These are phyloP conservation scores for Drosophila melanocephala DNA, from an alignment of 2,888 invertebrate species.

Conservation along the genomic window DNA sequence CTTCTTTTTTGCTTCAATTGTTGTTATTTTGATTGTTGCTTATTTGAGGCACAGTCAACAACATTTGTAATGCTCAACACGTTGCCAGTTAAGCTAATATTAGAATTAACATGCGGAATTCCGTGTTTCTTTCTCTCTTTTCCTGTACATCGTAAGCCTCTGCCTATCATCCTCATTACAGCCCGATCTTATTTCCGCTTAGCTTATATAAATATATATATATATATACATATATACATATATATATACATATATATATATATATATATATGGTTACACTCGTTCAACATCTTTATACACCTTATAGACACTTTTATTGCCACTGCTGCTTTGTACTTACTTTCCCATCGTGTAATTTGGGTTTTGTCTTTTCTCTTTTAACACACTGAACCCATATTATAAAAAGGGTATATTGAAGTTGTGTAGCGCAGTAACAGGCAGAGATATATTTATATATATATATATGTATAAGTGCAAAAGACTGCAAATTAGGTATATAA, in stretches of 20 bases:
- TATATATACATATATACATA: neutral
- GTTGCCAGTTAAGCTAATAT: constrained; percentile 25
- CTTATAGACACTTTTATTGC: neutral
- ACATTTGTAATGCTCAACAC: constrained; percentile 20
- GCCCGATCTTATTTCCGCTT: constrained; percentile 25
- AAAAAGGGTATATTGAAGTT: neutral
- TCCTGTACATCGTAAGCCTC: neutral
- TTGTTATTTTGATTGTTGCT: neutral
- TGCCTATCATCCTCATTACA: constrained; percentile 6
- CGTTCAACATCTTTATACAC: neutral
- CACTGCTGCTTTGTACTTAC: constrained; percentile 18
- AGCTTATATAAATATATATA: neutral
- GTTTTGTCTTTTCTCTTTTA: neutral
- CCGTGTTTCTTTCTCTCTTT: constrained; percentile 14
- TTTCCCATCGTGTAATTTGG: constrained; percentile 41
- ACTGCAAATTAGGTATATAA: neutral
- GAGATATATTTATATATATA: neutral
- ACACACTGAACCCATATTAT: neutral
- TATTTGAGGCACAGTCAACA: neutral
- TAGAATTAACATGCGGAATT: constrained; percentile 44
- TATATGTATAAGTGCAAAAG: neutral
- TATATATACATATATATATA: no score
- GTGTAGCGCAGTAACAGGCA: neutral
- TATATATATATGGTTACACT: neutral
- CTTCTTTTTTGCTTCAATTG: constrained; percentile 1